These are phyloP conservation scores for Ageneiosus marmoratus DNA, from an alignment of 2,113 vertebrate species.

Conservation along the genomic window DNA sequence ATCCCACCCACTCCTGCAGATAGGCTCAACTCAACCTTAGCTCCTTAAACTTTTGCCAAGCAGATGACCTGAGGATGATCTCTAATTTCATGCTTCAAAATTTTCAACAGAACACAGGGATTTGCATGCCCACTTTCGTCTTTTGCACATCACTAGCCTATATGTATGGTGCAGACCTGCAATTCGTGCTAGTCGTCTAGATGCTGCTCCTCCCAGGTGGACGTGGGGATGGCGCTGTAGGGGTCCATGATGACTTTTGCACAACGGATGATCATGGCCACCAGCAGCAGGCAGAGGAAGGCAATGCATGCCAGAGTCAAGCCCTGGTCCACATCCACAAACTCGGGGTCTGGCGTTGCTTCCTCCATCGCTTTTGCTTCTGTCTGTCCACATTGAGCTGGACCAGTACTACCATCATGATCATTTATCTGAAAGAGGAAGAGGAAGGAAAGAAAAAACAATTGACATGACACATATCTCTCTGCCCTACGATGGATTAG, in stretches of 20 bases:
- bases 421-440: conserved; percentile 62
- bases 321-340: conserved; percentile 92
- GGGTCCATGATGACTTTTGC: conserved; percentile 97
- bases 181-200: conserved; percentile 79
- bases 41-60: no score
- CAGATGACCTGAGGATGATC: no score
- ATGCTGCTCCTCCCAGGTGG: conserved; percentile 95
- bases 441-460: neutral
- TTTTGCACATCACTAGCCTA: no score
- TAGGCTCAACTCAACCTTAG: no score
- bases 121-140: no score
- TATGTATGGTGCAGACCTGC: conserved; percentile 18
- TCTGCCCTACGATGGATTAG: no score
- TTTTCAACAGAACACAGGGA: no score
- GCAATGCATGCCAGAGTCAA: conserved; percentile 86
- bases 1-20: neutral
- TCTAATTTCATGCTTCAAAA: no score
- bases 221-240: conserved; percentile 93
- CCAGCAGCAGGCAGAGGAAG: conserved; percentile 90
- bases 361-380: conserved; percentile 80
- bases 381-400: conserved; percentile 64
- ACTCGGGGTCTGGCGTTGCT: conserved; percentile 81
- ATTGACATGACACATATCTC: neutral
- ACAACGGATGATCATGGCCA: conserved; percentile 94
- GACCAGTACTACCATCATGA: conserved; percentile 75